Percentiles rank a stretch among this genome's conserved stretches.
phyloP scores from a whole-genome alignment of 2,888 invertebrate genomes.

The Cryptophagus acutangulus region DNA sequence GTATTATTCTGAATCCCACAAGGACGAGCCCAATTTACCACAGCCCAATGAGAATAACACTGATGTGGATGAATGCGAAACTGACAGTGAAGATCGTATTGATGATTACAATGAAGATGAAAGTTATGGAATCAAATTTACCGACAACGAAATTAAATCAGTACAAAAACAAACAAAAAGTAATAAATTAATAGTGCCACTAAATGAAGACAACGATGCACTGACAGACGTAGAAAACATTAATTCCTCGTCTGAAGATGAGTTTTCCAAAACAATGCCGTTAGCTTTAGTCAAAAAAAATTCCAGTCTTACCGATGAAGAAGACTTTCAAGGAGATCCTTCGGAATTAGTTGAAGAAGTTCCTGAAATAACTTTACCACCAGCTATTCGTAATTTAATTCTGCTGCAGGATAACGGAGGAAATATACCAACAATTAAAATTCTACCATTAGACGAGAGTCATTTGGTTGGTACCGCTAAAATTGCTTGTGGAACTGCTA shows the following conservation, averaged over 20 bases:
- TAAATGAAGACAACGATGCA: constrained; percentile 38
- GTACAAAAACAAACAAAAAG: constrained; percentile 5
- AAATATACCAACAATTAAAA: constrained; percentile 46
- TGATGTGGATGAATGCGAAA: constrained; percentile 29
- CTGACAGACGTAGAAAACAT: constrained; percentile 51
- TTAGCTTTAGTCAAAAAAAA: constrained; percentile 39
- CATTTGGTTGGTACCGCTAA: constrained; percentile 25
- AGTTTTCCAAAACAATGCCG: constrained; percentile 38
- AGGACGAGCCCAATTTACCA: constrained; percentile 1
- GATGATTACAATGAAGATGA: constrained; percentile 6
- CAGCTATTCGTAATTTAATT: constrained; percentile 49
- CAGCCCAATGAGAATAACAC: constrained; percentile 20
- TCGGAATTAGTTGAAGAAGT: constrained; percentile 8
- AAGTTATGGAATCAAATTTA: constrained; percentile 1
- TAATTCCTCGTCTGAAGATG: constrained; percentile 39
- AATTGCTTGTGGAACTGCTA: constrained; percentile 20
- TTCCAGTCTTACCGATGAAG: constrained; percentile 26
- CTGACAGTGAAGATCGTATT: constrained; percentile 19
- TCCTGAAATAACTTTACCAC: constrained; percentile 41
- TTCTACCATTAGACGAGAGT: constrained; percentile 43
- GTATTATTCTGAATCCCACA: constrained; percentile 8
- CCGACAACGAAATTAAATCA: constrained; percentile 1
- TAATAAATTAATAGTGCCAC: constrained; percentile 9
- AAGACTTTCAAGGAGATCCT: constrained; percentile 27
- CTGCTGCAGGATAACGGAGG: constrained; percentile 31